These are phyloP conservation scores for Dryoscopus gambensis DNA, from an alignment of 2,113 vertebrate species.

Conservation along the genomic window DNA sequence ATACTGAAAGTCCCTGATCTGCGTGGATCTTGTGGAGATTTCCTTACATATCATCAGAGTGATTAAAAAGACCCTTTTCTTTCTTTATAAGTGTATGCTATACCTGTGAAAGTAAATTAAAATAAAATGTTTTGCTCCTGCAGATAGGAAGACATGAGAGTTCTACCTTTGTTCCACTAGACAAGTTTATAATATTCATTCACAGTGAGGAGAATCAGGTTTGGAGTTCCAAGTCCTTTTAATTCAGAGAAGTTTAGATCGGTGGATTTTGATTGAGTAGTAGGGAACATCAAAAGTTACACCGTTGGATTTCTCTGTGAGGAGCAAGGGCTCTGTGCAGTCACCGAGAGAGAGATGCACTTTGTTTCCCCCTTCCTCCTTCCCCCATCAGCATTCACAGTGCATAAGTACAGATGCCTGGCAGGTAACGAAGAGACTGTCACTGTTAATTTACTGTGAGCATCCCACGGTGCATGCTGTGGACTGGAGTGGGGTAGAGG, in stretches of 20 bases:
- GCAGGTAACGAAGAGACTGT: background rate
- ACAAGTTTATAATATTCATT: background rate
- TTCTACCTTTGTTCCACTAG: background rate
- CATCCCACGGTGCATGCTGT: background rate
- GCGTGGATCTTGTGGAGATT: background rate
- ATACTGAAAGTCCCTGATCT: background rate
- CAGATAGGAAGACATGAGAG: background rate
- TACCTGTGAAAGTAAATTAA: background rate
- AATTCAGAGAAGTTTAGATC: background rate
- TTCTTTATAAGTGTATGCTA: background rate
- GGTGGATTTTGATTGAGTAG: background rate
- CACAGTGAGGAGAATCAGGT: background rate
- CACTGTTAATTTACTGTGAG: background rate
- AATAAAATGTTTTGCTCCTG: background rate
- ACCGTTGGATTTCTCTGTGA: rapidly evolving
- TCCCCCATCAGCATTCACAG: background rate
- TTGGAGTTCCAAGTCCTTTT: background rate
- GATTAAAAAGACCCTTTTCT: background rate
- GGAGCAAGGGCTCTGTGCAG: background rate
- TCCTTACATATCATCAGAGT: background rate
- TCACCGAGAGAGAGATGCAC: rapidly evolving
- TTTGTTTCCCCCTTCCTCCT: background rate
- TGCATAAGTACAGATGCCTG: background rate
- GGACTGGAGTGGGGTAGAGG: background rate
- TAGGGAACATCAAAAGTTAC: background rate